Percentiles rank a stretch among this genome's conserved stretches.
Conservation (phyloP, 2,113 vertebrate genomes). For the Rafetus swinhoei region DNA sequence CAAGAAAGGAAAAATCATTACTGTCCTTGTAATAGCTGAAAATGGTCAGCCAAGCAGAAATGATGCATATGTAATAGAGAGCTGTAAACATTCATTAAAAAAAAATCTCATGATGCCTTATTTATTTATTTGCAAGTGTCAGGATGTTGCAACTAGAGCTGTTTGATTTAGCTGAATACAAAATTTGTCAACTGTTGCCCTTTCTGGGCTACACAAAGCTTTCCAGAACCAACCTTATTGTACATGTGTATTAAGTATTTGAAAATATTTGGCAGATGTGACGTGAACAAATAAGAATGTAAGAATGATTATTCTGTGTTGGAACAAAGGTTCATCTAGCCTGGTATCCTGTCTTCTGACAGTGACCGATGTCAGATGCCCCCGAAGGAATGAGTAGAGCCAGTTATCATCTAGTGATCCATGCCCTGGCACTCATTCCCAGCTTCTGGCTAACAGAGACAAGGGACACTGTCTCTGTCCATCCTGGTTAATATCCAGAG, state of each 20-base stretch:
- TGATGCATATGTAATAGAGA: not conserved
- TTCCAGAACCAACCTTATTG: not conserved
- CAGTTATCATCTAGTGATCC: too few relatives aligned
- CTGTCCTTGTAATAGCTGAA: not conserved
- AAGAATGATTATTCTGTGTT: too few relatives aligned
- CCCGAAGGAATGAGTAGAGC: too few relatives aligned
- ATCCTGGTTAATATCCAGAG: too few relatives aligned
- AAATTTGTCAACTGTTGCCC: not conserved
- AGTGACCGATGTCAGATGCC: too few relatives aligned
- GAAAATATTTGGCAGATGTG: not conserved
- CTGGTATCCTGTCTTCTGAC: too few relatives aligned
- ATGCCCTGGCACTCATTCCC: too few relatives aligned
- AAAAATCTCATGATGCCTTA: not conserved
- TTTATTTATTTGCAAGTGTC: not conserved
- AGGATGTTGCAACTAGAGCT: not conserved
- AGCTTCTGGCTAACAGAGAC: too few relatives aligned
- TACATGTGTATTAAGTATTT: not conserved
- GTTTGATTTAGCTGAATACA: not conserved
- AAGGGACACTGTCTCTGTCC: too few relatives aligned
- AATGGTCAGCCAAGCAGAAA: not conserved
- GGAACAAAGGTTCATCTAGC: too few relatives aligned
- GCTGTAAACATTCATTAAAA: not conserved
- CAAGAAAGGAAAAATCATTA: not conserved
- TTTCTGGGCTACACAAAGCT: not conserved
- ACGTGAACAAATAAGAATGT: not conserved